A percentile compares a stretch with the other conserved stretches of the same genome.
Evolutionary conservation across 2,797 vertebrate genomes (phyloP).

Genomic region (Lophius americanus): DNA sequence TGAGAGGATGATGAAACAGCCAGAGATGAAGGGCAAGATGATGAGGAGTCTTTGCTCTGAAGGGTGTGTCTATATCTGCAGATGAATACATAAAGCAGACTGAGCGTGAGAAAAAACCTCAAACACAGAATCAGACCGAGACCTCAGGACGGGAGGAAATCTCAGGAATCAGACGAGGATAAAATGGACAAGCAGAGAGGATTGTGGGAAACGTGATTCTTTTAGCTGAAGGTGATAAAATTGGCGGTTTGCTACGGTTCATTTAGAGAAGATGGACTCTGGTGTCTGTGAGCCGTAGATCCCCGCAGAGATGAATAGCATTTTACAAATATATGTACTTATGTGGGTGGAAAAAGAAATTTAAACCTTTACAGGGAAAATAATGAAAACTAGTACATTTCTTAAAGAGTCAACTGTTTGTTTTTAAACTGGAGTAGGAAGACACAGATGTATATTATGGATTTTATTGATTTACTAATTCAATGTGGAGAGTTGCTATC

Average conservation of each 20-base stretch:
- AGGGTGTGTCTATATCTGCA: constrained; percentile 68
- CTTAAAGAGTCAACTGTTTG: too few species aligned
- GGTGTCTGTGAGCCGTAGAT: constrained; percentile 21
- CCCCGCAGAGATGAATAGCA: too few species aligned
- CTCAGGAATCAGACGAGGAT: constrained; percentile 73
- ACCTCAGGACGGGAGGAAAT: constrained; percentile 61
- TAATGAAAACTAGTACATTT: too few species aligned
- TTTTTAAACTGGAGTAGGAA: too few species aligned
- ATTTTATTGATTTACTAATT: constrained; percentile 78
- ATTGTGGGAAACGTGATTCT: constrained; percentile 73
- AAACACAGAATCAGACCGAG: constrained; percentile 61
- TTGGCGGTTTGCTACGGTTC: constrained; percentile 59
- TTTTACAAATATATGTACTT: too few species aligned
- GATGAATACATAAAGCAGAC: constrained; percentile 70
- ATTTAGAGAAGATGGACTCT: constrained; percentile 55
- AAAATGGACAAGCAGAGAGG: constrained; percentile 74
- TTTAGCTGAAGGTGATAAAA: constrained; percentile 65
- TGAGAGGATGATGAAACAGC: constrained; percentile 16
- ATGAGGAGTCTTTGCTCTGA: constrained; percentile 48
- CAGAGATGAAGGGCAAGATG: constrained; percentile 39
- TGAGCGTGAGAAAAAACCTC: constrained; percentile 73
- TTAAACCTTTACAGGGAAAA: too few species aligned
- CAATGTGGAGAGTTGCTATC: constrained; percentile 73
- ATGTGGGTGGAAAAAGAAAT: too few species aligned
- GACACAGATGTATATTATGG: constrained; percentile 14